Evolutionary conservation across 2,113 vertebrate genomes (phyloP), one percentile per base, ranked within the genome.

Genomic region (Drymodes brunneopygia): DNA sequence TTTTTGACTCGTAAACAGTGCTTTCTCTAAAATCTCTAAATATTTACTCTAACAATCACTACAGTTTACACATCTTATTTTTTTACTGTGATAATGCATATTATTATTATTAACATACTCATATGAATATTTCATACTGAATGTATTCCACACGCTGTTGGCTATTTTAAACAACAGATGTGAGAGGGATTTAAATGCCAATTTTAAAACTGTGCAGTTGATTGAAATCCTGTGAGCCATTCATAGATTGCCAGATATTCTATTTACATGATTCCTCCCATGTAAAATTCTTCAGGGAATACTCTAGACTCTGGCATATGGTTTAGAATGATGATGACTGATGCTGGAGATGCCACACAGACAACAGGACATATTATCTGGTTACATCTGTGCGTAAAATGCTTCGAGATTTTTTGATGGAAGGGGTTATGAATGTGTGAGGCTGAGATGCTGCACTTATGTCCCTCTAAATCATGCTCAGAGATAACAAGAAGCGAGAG

Each of bases 241-340:
- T 96, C 95, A 94, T 83, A 96, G 82, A 86, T 92, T 88, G 95
- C 90, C 93, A 96, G 92, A 95, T 95, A 96, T 56, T 96, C 90
- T 94, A 94, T 93, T 95, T 81, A 93, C 90, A 95, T 86, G 82
- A 95, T 90, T 93, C 75, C 64, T 93, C 82, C 72, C 22, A 71
- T 95, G 80, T 79, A 90, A 95, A 95, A 97, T 94, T 86, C 90
- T 95, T 88, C 67, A 94, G 92, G 90, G 95, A 96, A 94, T 96
- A 95, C 90, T 92, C 88, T 71, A 88, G 94, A 83, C 79, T 87
- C 75, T 64, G 85, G 72, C 86, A 93, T 90, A 95, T 71, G 94
- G 90, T 88, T 93, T 62, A 94, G 93, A 93, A 95, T 56, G 88
- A 94, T 82, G 93, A 86, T 75, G 92, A 82, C 94, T 12, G 24